Percentiles rank a stretch among this genome's conserved stretches.
These are phyloP conservation scores for Drosophila melanogaster DNA, from an alignment of 1,140 invertebrate genomes.

Conservation along the genomic window DNA sequence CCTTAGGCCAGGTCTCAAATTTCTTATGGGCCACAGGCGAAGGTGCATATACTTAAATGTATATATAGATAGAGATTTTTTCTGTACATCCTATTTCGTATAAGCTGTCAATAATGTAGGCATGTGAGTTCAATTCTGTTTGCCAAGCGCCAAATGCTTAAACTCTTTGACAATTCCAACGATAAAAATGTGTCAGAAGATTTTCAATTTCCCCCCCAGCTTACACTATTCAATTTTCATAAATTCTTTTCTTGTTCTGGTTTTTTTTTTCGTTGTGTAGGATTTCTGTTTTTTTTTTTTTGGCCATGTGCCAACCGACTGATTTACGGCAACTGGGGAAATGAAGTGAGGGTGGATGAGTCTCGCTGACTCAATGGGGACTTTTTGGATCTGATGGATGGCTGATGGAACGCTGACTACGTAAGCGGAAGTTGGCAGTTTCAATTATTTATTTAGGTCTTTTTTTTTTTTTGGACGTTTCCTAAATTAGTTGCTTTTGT, in stretches of 20 bases:
- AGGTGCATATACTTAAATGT: slow-evolving; percentile 23
- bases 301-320: slow-evolving; percentile 65
- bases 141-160: slow-evolving; percentile 55
- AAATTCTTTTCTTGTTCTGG: slow-evolving; percentile 46
- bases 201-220: slow-evolving; percentile 50
- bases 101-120: slow-evolving; percentile 60
- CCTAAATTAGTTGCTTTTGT: slow-evolving; percentile 62
- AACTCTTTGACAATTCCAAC: slow-evolving; percentile 80
- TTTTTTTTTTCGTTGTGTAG: slow-evolving; percentile 1
- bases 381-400: slow-evolving; percentile 44
- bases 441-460: slow-evolving; percentile 73
- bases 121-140: slow-evolving; percentile 51
- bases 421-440: slow-evolving; percentile 67
- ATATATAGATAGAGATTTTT: not conserved
- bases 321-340: slow-evolving; percentile 65
- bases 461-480: not conserved
- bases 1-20: slow-evolving; percentile 32
- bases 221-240: slow-evolving; percentile 74
- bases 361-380: slow-evolving; percentile 58
- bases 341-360: slow-evolving; percentile 5
- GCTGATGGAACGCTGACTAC: slow-evolving; percentile 49
- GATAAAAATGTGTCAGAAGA: slow-evolving; percentile 78
- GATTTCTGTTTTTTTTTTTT: slow-evolving; percentile 36
- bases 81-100: slow-evolving; percentile 16
- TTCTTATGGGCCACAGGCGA: slow-evolving; percentile 22